Evolutionary conservation across 2,797 vertebrate species (phyloP).

Genomic region (Nyctibius grandis): DNA sequence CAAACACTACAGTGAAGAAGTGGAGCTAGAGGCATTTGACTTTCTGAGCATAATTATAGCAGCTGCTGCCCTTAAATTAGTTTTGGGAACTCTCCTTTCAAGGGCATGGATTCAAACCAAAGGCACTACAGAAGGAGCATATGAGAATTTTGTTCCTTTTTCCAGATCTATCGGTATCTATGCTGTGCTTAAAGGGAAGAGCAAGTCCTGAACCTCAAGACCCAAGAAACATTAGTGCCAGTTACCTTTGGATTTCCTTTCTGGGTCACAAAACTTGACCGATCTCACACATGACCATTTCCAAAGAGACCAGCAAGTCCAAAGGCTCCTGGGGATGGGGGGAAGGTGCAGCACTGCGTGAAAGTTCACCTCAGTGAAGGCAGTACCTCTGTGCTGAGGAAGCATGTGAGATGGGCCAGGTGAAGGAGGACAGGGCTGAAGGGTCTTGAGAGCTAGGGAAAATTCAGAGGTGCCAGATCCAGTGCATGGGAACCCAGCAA

Average conservation of each 20-base stretch:
- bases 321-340: neutral
- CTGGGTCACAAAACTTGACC: neutral
- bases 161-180: neutral
- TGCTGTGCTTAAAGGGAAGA: neutral
- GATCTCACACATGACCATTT: neutral
- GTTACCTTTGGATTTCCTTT: neutral
- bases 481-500: neutral
- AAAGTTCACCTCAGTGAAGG: neutral
- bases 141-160: neutral
- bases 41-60: neutral
- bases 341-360: neutral
- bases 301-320: neutral
- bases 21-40: neutral
- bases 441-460: neutral
- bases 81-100: neutral
- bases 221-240: neutral
- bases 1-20: neutral
- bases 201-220: neutral
- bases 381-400: fast-evolving
- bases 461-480: neutral
- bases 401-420: fast-evolving
- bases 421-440: neutral
- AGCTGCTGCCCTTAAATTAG: neutral
- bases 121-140: neutral
- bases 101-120: neutral